Conservation (phyloP, 2,888 invertebrate genomes). For the Ophioninae sp. region DNA sequence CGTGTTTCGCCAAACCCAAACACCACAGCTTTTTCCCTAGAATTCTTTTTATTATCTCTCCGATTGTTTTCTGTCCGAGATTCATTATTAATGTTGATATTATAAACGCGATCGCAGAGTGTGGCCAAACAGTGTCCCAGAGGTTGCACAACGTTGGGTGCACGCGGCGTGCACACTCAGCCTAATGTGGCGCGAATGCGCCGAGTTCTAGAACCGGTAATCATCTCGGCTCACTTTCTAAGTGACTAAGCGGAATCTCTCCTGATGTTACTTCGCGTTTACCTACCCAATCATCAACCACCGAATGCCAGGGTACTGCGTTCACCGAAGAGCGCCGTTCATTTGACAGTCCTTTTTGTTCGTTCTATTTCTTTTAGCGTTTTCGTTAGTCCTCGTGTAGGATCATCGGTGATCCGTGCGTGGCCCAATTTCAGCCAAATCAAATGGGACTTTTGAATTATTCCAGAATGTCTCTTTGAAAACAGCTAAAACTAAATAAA, state of each 20-base stretch:
- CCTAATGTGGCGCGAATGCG: slow-evolving; percentile 44
- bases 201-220: slow-evolving; percentile 56
- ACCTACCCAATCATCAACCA: slow-evolving; percentile 1
- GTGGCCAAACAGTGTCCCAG: slow-evolving; percentile 26
- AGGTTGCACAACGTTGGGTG: neutral
- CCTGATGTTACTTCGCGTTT: slow-evolving; percentile 35
- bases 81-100: neutral
- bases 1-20: too few species aligned
- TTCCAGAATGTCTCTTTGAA: too few species aligned
- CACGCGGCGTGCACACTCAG: slow-evolving; percentile 1
- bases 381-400: neutral
- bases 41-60: too few species aligned
- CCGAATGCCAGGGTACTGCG: neutral
- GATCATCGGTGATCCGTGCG: neutral
- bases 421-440: neutral
- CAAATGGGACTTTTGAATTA: neutral
- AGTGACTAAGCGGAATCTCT: slow-evolving; percentile 53
- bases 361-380: neutral
- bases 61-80: neutral
- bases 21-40: too few species aligned
- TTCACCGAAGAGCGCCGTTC: neutral
- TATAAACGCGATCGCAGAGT: slow-evolving; percentile 17
- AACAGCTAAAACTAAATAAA: too few species aligned
- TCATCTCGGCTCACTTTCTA: slow-evolving; percentile 58
- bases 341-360: neutral